Percentiles rank a stretch among this genome's conserved stretches.
These are phyloP conservation scores for Alosa alosa DNA, from an alignment of 2,113 vertebrate genomes.

Conservation along the genomic window DNA sequence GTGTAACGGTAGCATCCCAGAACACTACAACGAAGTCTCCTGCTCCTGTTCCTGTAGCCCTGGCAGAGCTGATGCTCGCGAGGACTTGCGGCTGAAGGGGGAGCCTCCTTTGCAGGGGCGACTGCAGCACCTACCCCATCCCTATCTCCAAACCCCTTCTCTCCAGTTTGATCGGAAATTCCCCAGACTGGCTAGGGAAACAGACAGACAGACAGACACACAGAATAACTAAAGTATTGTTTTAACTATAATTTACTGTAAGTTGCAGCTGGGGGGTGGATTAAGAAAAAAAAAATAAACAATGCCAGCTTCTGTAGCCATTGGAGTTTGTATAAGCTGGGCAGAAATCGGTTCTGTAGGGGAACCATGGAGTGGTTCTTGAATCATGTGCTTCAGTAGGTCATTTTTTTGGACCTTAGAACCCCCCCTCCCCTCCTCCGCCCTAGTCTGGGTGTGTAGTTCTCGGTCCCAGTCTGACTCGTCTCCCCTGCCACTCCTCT, in stretches of 20 bases:
- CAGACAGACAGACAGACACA: background rate
- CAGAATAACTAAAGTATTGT: slow-evolving; percentile 67
- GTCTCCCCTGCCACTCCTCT: background rate
- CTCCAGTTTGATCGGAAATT: slow-evolving; percentile 36
- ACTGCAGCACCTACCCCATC: background rate
- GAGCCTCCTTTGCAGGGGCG: slow-evolving; percentile 12
- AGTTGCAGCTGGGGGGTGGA: slow-evolving; percentile 65
- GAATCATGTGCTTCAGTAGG: slow-evolving; percentile 70
- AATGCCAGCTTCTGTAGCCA: slow-evolving; percentile 79
- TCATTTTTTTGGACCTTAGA: slow-evolving; percentile 50
- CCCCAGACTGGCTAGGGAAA: slow-evolving; percentile 26
- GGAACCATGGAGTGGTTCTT: slow-evolving; percentile 74
- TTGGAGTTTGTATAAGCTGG: slow-evolving; percentile 78
- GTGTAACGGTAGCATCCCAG: slow-evolving; percentile 69
- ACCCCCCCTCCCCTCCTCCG: background rate
- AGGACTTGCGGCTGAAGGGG: slow-evolving; percentile 27
- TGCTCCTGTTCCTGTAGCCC: slow-evolving; percentile 14
- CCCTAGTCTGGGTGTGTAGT: background rate
- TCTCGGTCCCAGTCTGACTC: background rate
- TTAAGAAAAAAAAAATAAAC: slow-evolving; percentile 11
- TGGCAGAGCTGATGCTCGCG: slow-evolving; percentile 23
- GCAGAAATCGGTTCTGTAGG: slow-evolving; percentile 76
- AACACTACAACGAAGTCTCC: slow-evolving; percentile 78
- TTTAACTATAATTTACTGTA: slow-evolving; percentile 85
- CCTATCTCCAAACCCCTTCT: slow-evolving; percentile 22